Evolutionary conservation across 2,113 vertebrate species (phyloP).

Genomic region (Pygoscelis antarcticus): DNA sequence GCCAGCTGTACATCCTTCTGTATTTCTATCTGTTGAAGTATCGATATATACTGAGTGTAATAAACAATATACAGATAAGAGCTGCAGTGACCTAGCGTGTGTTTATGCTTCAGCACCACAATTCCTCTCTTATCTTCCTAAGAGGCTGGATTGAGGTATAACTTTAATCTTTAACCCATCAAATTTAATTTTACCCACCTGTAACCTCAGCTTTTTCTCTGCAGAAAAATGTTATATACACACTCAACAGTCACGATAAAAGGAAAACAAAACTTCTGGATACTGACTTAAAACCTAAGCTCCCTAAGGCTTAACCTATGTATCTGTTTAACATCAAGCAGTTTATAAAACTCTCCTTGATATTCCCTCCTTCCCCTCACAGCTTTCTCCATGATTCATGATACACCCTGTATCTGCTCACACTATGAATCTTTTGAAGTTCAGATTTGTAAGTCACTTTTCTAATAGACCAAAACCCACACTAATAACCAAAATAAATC

Average conservation of each 20-base stretch:
- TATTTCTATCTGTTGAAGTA: background rate
- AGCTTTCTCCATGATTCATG: conserved; percentile 41
- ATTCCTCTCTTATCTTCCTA: background rate
- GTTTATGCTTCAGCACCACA: background rate
- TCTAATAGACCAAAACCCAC: background rate
- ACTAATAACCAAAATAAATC: background rate
- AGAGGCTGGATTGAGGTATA: background rate
- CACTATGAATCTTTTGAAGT: background rate
- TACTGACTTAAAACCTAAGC: conserved; percentile 39
- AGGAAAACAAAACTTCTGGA: conserved; percentile 55
- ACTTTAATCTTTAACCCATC: conserved; percentile 2
- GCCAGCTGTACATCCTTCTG: background rate
- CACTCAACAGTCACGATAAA: conserved; percentile 15
- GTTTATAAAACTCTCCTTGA: conserved; percentile 66
- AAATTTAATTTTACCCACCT: conserved; percentile 27
- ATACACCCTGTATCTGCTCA: conserved; percentile 15
- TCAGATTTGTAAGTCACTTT: background rate
- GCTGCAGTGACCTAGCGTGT: background rate
- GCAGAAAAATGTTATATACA: conserved; percentile 17
- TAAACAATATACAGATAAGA: background rate
- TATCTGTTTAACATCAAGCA: conserved; percentile 62
- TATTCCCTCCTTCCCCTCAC: background rate
- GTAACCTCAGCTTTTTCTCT: conserved; percentile 12
- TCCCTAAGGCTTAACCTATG: conserved; percentile 52
- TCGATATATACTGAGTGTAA: background rate